These are phyloP conservation scores for Eupithecia insigniata DNA, from an alignment of 2,888 invertebrate species.

Conservation along the genomic window DNA sequence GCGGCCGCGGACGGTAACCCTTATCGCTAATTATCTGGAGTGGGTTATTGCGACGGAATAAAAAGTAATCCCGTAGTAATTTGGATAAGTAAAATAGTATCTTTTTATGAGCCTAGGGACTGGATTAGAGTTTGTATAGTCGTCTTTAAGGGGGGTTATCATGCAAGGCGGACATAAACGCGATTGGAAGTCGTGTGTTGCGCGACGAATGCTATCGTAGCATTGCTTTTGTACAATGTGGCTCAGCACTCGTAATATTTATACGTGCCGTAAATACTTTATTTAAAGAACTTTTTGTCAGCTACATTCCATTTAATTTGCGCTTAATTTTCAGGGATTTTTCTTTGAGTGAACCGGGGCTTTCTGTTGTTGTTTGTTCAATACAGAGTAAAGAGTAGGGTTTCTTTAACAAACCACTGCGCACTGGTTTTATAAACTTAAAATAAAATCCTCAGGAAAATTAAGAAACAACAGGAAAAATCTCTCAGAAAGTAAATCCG, in stretches of 20 bases:
- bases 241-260: constrained; percentile 30
- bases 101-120: constrained; percentile 67
- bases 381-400: constrained; percentile 8
- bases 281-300: constrained; percentile 18
- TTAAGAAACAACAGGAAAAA: constrained; percentile 11
- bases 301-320: constrained; percentile 15
- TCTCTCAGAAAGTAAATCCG: constrained; percentile 26
- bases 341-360: constrained; percentile 9
- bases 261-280: constrained; percentile 2
- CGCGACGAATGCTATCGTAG: constrained; percentile 58
- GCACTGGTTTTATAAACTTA: constrained; percentile 13
- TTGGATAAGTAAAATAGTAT: constrained; percentile 67
- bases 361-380: constrained; percentile 23
- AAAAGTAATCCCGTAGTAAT: constrained; percentile 75
- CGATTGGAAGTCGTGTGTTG: constrained; percentile 64
- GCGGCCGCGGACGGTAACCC: constrained; percentile 53
- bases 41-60: constrained; percentile 67
- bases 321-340: constrained; percentile 1
- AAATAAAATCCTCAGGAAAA: not conserved
- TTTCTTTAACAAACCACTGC: constrained; percentile 10
- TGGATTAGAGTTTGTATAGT: constrained; percentile 65
- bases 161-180: constrained; percentile 74
- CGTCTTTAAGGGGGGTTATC: constrained; percentile 70
- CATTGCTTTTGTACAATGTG: constrained; percentile 54
- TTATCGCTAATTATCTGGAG: constrained; percentile 72